Evolutionary conservation across 2,797 vertebrate species (phyloP).

Genomic region (Rhincodon typus): DNA sequence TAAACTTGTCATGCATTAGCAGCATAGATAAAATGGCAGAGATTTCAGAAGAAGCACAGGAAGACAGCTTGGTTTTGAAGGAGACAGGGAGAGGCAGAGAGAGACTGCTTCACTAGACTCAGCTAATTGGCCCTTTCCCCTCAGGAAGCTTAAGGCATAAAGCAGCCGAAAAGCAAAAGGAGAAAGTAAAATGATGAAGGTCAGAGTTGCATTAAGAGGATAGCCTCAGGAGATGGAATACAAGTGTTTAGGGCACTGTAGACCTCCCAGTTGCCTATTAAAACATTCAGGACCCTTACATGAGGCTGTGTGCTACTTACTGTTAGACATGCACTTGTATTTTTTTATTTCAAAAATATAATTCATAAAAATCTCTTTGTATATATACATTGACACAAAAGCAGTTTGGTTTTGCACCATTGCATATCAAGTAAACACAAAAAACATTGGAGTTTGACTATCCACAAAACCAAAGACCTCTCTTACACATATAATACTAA

Average conservation of each 20-base stretch:
- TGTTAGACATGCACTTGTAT: background rate
- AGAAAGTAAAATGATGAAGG: background rate
- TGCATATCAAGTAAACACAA: too few species aligned
- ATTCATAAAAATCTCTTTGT: too few species aligned
- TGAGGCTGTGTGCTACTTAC: background rate
- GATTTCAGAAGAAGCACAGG: background rate
- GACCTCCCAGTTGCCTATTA: background rate
- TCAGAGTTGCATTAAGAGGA: background rate
- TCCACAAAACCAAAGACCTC: too few species aligned
- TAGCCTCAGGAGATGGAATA: background rate
- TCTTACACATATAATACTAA: too few species aligned
- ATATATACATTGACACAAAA: too few species aligned
- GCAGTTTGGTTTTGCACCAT: too few species aligned
- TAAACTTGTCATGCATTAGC: background rate
- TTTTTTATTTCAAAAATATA: too few species aligned
- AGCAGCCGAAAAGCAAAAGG: background rate
- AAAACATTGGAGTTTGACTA: too few species aligned
- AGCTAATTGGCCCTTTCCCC: background rate
- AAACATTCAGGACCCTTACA: background rate
- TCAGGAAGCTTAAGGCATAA: background rate
- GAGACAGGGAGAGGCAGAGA: background rate
- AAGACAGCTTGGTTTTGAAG: background rate
- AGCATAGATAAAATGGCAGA: background rate
- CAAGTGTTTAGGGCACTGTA: background rate
- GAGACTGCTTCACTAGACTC: background rate